These are phyloP conservation scores for Spatulosminthurus flaviceps DNA, from an alignment of 2,888 invertebrate genomes.

Conservation along the genomic window DNA sequence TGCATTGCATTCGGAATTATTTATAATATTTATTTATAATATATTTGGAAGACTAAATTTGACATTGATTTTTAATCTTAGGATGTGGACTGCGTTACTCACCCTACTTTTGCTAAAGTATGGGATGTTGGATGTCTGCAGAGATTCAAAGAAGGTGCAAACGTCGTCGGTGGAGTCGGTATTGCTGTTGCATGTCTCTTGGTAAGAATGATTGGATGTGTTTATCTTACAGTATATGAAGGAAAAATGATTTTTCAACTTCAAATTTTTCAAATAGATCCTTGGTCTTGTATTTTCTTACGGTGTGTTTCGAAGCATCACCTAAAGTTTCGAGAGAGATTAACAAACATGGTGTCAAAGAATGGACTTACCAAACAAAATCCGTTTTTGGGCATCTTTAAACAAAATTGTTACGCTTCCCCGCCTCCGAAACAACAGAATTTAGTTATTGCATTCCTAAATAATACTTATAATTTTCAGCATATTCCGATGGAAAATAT, in stretches of 20 bases:
- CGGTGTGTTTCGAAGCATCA: conserved; percentile 84
- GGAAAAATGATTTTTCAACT: background rate
- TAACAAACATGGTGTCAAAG: background rate
- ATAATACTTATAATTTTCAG: background rate
- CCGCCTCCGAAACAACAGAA: background rate
- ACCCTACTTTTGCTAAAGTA: conserved; percentile 71
- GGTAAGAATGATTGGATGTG: conserved; percentile 70
- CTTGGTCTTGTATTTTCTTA: conserved; percentile 86
- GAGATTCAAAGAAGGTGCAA: conserved; percentile 78
- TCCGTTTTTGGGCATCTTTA: background rate
- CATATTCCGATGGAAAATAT: too few relatives aligned
- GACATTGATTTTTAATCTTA: too few relatives aligned
- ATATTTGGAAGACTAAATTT: too few relatives aligned
- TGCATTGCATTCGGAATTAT: conserved; percentile 20
- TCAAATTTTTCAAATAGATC: conserved; percentile 72
- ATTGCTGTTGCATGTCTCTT: conserved; percentile 84
- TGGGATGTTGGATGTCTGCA: conserved; percentile 78
- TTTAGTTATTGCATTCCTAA: background rate
- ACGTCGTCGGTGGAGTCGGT: conserved; percentile 82
- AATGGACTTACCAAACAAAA: background rate
- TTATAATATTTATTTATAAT: too few relatives aligned
- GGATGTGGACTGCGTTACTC: conserved; percentile 71
- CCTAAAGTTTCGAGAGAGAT: background rate
- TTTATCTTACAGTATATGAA: background rate
- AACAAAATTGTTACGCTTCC: conserved; percentile 3